Percentiles rank a stretch among this genome's conserved stretches.
Conservation (phyloP, 1,140 invertebrate species). For the Drosophila kurseongensis region DNA sequence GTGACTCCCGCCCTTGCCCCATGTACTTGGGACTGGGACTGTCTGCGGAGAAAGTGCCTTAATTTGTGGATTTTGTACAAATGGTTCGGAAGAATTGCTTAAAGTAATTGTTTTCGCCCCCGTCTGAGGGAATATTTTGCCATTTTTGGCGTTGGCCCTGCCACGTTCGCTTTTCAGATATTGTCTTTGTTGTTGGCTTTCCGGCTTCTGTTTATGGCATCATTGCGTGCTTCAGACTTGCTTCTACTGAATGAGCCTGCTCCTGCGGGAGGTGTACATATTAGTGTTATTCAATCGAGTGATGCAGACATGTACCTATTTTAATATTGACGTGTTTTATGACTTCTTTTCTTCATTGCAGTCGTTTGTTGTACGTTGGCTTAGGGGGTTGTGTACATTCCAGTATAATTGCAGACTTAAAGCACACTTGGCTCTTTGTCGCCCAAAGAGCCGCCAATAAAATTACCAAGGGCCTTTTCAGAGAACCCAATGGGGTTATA, state of each 20-base stretch:
- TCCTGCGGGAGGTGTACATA: neutral
- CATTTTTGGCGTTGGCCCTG: slow-evolving; percentile 29
- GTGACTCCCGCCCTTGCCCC: slow-evolving; percentile 20
- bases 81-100: slow-evolving; percentile 82
- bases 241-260: neutral
- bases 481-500: neutral
- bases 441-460: neutral
- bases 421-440: neutral
- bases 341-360: neutral
- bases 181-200: slow-evolving; percentile 5
- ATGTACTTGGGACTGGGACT: slow-evolving; percentile 18
- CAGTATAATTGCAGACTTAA: neutral
- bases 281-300: slow-evolving; percentile 4
- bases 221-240: slow-evolving; percentile 13
- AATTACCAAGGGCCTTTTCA: neutral
- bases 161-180: slow-evolving; percentile 9
- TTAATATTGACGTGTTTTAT: neutral
- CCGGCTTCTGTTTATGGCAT: slow-evolving; percentile 15
- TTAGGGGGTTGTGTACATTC: neutral
- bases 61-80: slow-evolving; percentile 80
- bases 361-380: neutral
- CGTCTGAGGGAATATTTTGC: slow-evolving; percentile 37
- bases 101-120: slow-evolving; percentile 75
- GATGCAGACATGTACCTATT: slow-evolving; percentile 14
- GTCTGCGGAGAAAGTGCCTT: slow-evolving; percentile 65